Evolutionary conservation across 2,797 vertebrate genomes (phyloP).

Genomic region (Picus viridis): DNA sequence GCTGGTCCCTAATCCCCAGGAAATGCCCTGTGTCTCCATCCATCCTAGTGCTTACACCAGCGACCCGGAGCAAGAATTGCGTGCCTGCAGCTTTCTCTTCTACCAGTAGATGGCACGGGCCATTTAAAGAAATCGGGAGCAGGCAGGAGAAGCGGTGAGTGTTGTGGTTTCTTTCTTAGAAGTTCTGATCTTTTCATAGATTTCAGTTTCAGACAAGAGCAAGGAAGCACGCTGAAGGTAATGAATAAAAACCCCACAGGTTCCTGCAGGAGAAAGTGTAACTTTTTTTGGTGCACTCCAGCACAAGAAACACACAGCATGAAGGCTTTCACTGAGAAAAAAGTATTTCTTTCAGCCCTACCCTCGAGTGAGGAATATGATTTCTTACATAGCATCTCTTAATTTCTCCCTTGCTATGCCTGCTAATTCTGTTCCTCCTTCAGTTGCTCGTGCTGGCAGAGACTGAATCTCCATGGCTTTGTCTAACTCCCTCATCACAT

Average conservation of each 20-base stretch:
- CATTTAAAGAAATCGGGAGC: conserved; percentile 38
- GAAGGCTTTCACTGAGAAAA: not conserved
- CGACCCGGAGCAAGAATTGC: not conserved
- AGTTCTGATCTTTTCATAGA: conserved; percentile 22
- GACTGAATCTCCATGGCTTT: not conserved
- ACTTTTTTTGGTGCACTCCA: rapidly evolving
- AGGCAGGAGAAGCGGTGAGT: not conserved
- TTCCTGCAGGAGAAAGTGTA: not conserved
- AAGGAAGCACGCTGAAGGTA: not conserved
- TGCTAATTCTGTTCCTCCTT: not conserved
- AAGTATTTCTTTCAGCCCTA: not conserved
- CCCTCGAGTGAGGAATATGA: not conserved
- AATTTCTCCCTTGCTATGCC: not conserved
- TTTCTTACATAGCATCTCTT: not conserved
- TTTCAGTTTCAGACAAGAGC: conserved; percentile 31
- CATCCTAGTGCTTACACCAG: conserved; percentile 28
- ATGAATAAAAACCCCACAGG: not conserved
- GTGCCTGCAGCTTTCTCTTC: conserved; percentile 11
- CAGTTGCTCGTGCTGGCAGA: not conserved
- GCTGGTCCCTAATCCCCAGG: conserved; percentile 60
- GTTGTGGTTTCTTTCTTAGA: conserved; percentile 34
- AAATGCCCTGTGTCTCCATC: conserved; percentile 61
- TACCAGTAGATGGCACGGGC: conserved; percentile 73
- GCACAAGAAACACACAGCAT: rapidly evolving
- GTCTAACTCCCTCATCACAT: not conserved